These are phyloP conservation scores for Nesoenas mayeri DNA, from an alignment of 2,113 vertebrate species.

Conservation along the genomic window DNA sequence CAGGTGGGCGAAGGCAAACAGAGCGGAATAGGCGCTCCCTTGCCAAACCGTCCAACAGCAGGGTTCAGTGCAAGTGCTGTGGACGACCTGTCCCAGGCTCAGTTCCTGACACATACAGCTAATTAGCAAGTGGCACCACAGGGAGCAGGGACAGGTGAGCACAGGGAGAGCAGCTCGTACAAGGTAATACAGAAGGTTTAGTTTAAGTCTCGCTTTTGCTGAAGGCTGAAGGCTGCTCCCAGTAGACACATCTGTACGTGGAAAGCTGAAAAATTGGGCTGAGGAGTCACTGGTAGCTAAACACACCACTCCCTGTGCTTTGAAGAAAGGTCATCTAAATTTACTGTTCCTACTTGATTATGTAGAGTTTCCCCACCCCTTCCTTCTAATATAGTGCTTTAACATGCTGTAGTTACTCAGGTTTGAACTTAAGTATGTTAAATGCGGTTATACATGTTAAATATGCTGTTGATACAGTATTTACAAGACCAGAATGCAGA, in stretches of 20 bases:
- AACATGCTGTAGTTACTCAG: neutral
- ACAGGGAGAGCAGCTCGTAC: neutral
- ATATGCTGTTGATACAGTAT: neutral
- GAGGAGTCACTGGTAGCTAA: neutral
- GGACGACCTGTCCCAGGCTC: neutral
- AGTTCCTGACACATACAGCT: neutral
- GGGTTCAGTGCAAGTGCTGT: neutral
- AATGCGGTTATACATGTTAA: neutral
- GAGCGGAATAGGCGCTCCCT: rapidly evolving
- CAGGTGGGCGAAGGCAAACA: neutral
- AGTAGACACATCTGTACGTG: neutral
- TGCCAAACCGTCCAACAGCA: neutral
- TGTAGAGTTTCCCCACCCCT: neutral
- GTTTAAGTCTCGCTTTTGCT: neutral
- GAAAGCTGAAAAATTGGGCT: neutral
- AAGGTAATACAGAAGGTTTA: neutral
- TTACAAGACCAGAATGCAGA: neutral
- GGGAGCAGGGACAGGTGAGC: neutral
- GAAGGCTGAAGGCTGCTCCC: neutral
- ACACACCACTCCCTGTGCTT: neutral
- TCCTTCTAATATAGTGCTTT: neutral
- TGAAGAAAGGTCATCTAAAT: neutral
- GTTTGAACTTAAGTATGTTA: neutral
- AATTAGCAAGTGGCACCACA: neutral
- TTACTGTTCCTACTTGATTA: neutral